Percentiles rank a stretch among this genome's conserved stretches.
Conservation (phyloP, 2,797 vertebrate species). For the Chanos chanos region DNA sequence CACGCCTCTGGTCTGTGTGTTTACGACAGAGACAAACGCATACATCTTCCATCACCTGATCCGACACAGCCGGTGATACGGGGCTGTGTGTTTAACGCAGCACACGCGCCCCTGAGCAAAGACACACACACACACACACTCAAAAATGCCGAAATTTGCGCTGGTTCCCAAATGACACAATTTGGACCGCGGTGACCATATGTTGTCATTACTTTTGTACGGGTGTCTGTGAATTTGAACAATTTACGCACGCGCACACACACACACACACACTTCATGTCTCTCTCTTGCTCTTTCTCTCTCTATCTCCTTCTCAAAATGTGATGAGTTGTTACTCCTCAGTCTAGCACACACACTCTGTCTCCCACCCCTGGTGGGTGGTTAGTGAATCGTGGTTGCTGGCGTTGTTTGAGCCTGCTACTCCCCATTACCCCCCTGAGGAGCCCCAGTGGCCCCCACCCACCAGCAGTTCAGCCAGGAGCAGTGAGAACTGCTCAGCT, state of each 20-base stretch:
- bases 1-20: conserved; percentile 35
- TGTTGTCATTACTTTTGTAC: no score
- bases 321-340: no score
- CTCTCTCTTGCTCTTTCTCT: not conserved
- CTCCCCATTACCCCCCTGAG: conserved; percentile 33
- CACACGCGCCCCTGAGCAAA: conserved; percentile 14
- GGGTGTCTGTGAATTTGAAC: no score
- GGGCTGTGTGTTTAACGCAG: conserved; percentile 3
- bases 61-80: conserved; percentile 14
- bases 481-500: no score
- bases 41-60: conserved; percentile 40
- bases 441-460: no score
- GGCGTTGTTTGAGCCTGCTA: conserved; percentile 44
- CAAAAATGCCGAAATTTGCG: no score
- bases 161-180: no score
- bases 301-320: no score
- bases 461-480: conserved; percentile 22
- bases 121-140: conserved; percentile 9
- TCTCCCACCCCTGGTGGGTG: conserved; percentile 43
- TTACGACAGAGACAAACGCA: conserved; percentile 33
- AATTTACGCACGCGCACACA: no score
- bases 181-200: no score
- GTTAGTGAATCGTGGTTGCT: conserved; percentile 50
- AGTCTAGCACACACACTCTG: conserved; percentile 24
- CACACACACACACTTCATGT: conserved; percentile 10